phyloP scores from a whole-genome alignment of 2,888 invertebrate genomes.

The Peribatodes rhomboidaria region DNA sequence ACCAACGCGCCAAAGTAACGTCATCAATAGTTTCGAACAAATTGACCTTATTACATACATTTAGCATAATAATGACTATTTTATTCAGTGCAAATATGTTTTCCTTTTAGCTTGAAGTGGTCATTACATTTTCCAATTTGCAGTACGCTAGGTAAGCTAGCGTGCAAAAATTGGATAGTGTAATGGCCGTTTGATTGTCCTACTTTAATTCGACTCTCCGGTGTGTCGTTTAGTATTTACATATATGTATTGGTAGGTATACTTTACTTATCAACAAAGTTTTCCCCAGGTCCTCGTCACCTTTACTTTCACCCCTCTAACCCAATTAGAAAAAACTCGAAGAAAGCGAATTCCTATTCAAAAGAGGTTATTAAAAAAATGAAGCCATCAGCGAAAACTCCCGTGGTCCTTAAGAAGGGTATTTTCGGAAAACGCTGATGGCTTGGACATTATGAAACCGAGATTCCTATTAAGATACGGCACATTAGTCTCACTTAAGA shows the following conservation, averaged over 20 bases:
- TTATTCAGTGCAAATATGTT: too few relatives aligned
- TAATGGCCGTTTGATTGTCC: too few relatives aligned
- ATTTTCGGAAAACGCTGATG: constrained; percentile 83
- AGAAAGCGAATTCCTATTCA: constrained; percentile 59
- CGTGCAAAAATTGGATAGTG: too few relatives aligned
- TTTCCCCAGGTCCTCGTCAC: constrained; percentile 21
- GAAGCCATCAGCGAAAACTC: constrained; percentile 70
- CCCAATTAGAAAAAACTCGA: constrained; percentile 54
- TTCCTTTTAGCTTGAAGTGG: too few relatives aligned
- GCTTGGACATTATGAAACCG: constrained; percentile 80
- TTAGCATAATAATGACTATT: too few relatives aligned
- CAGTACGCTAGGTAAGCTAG: too few relatives aligned
- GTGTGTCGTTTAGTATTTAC: neutral
- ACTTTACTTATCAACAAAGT: neutral
- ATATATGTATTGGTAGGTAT: neutral
- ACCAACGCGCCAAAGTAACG: too few relatives aligned
- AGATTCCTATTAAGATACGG: constrained; percentile 85
- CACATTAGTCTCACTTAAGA: constrained; percentile 77
- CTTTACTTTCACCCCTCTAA: constrained; percentile 39
- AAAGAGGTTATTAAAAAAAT: constrained; percentile 74
- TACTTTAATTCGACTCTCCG: too few relatives aligned
- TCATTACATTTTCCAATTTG: too few relatives aligned
- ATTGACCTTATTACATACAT: too few relatives aligned
- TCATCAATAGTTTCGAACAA: too few relatives aligned
- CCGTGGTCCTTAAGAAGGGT: constrained; percentile 64